Evolutionary conservation across 1,140 invertebrate genomes (phyloP).

Genomic region (Vanessa tameamea): DNA sequence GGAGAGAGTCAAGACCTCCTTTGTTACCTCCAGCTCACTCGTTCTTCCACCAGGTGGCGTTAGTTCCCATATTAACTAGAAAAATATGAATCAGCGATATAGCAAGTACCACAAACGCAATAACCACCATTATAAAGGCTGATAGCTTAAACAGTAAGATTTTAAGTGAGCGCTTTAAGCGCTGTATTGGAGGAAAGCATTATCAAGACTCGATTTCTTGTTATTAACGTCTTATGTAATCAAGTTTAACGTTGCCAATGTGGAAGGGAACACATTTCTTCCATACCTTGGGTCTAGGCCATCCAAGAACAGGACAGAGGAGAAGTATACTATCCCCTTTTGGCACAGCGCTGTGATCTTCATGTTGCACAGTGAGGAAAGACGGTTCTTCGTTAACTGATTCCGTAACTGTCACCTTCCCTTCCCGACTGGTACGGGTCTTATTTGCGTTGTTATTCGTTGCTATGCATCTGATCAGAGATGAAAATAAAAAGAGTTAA

Average conservation of each 20-base stretch:
- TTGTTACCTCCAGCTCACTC: slow-evolving; percentile 47
- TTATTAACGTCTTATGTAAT: too few species aligned
- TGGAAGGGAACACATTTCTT: neutral
- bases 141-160: too few species aligned
- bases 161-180: too few species aligned
- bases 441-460: slow-evolving; percentile 61
- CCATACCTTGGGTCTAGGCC: slow-evolving; percentile 61
- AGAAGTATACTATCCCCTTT: slow-evolving; percentile 46
- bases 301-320: slow-evolving; percentile 57
- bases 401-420: slow-evolving; percentile 46
- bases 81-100: slow-evolving; percentile 13
- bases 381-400: slow-evolving; percentile 30
- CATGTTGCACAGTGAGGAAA: slow-evolving; percentile 44
- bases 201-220: too few species aligned
- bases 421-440: slow-evolving; percentile 44
- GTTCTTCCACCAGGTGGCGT: slow-evolving; percentile 43
- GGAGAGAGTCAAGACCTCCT: slow-evolving; percentile 49
- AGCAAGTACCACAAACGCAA: neutral
- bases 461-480: slow-evolving; percentile 61
- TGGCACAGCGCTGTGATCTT: slow-evolving; percentile 33
- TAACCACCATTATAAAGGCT: too few species aligned
- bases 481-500: neutral
- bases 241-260: too few species aligned
- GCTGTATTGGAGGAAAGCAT: too few species aligned
- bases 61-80: slow-evolving; percentile 60